Conservation (phyloP, 2,113 vertebrate species). For the Prunella himalayana region DNA sequence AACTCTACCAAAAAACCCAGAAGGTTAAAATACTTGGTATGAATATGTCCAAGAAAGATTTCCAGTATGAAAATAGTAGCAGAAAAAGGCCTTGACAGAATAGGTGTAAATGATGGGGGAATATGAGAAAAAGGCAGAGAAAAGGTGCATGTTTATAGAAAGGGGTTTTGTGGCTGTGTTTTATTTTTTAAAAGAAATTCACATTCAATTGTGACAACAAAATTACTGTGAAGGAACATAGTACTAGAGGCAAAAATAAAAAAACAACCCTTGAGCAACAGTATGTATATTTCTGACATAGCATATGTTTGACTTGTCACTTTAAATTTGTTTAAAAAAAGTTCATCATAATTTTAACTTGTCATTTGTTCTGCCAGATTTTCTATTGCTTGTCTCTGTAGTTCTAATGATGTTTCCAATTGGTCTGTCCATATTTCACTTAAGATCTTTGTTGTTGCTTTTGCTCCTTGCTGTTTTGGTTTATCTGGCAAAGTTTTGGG, state of each 20-base stretch:
- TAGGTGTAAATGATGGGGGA: background rate
- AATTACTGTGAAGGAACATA: background rate
- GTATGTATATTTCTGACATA: background rate
- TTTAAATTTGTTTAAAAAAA: background rate
- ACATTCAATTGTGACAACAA: background rate
- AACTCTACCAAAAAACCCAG: background rate
- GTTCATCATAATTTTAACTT: background rate
- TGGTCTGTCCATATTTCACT: background rate
- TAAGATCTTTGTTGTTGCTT: background rate
- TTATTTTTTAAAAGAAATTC: background rate
- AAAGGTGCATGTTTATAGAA: background rate
- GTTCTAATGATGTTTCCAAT: background rate
- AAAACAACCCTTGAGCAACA: background rate
- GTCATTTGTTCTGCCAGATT: background rate
- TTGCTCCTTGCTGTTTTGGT: background rate
- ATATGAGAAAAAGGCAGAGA: background rate
- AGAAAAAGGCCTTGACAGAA: background rate
- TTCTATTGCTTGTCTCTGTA: background rate
- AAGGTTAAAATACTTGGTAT: background rate
- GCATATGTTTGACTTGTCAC: slow-evolving; percentile 4
- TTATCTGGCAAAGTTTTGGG: background rate
- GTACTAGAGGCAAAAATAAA: background rate
- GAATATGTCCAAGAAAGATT: background rate
- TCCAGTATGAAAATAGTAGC: background rate
- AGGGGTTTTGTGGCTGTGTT: background rate